A percentile compares a stretch with the other conserved stretches of the same genome.
Conservation (phyloP, 2,888 invertebrate genomes). For the Anoplius nigerrimus region DNA sequence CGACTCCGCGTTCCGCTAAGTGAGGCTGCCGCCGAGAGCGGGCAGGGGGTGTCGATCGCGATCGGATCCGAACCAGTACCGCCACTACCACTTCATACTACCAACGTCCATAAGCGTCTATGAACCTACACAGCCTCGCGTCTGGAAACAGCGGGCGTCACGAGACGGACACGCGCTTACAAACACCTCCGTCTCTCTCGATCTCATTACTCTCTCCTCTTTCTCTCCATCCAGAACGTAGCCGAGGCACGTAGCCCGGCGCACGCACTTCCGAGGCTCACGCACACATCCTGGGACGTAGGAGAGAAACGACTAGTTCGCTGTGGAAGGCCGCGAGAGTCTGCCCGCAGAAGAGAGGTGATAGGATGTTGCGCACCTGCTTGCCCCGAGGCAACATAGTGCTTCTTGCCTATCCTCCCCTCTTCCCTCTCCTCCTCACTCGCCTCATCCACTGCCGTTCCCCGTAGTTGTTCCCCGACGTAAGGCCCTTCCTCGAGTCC, state of each 20-base stretch:
- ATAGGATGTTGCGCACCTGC: slow-evolving; percentile 70
- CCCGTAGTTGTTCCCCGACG: background rate
- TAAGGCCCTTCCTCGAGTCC: slow-evolving; percentile 5
- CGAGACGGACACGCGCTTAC: background rate
- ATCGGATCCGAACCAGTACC: slow-evolving; percentile 61
- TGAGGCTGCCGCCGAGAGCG: slow-evolving; percentile 15
- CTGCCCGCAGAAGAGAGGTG: slow-evolving; percentile 31
- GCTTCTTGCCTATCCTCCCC: slow-evolving; percentile 44
- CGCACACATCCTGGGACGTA: background rate
- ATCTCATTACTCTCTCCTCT: too few species aligned
- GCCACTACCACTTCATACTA: too few species aligned
- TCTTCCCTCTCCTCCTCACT: slow-evolving; percentile 17
- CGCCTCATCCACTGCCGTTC: slow-evolving; percentile 15
- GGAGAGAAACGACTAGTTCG: background rate
- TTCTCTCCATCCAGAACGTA: background rate
- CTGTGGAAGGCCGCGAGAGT: background rate
- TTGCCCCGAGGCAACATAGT: slow-evolving; percentile 63
- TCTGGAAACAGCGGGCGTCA: too few species aligned
- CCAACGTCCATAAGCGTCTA: too few species aligned
- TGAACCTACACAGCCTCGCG: too few species aligned
- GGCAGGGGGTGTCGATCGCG: slow-evolving; percentile 58
- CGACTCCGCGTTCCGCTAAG: background rate
- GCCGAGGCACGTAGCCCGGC: background rate
- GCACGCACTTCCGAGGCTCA: slow-evolving; percentile 4
- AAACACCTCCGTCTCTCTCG: background rate